phyloP scores from a whole-genome alignment of 2,888 invertebrate genomes.

The Leuctra nigra region DNA sequence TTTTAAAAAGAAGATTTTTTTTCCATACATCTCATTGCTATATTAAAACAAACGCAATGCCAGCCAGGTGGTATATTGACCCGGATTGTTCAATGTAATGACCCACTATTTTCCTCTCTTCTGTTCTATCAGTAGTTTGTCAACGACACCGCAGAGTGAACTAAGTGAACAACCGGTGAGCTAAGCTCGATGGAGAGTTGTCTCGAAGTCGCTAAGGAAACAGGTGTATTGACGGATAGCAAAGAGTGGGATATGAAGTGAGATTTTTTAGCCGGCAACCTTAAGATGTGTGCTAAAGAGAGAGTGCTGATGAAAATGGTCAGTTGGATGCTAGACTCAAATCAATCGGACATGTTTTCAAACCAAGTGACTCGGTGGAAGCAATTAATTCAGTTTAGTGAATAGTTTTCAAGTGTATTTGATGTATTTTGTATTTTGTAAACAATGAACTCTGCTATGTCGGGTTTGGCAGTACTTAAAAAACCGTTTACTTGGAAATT shows the following conservation, averaged over 20 bases:
- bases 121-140: neutral
- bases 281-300: slow-evolving; percentile 9
- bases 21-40: too few species aligned
- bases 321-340: slow-evolving; percentile 7
- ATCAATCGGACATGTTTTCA: slow-evolving; percentile 12
- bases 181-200: neutral
- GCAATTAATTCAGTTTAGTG: neutral
- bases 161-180: too few species aligned
- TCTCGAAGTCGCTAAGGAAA: neutral
- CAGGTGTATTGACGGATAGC: slow-evolving; percentile 12
- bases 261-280: neutral
- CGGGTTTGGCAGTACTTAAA: slow-evolving; percentile 6
- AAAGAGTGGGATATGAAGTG: slow-evolving; percentile 8
- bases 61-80: neutral
- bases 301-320: slow-evolving; percentile 8
- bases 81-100: neutral
- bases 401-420: neutral
- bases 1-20: too few species aligned
- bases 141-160: neutral
- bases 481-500: slow-evolving; percentile 17
- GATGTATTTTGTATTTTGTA: neutral
- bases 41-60: neutral
- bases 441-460: slow-evolving; percentile 6
- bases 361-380: neutral
- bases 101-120: neutral